These are phyloP conservation scores for Macaria liturata DNA, from an alignment of 2,888 invertebrate species.

Conservation along the genomic window DNA sequence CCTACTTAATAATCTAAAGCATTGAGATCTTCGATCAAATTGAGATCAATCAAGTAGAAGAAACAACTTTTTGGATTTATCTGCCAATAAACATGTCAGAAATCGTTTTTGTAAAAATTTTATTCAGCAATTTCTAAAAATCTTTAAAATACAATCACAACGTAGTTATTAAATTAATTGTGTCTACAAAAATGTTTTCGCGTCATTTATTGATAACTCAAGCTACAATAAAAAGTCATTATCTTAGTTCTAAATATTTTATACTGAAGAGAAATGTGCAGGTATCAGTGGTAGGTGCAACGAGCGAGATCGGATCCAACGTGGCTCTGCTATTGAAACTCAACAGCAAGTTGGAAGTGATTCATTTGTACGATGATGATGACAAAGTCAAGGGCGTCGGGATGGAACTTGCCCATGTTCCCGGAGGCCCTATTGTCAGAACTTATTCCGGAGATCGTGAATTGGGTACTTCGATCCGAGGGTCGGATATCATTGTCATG, in stretches of 20 bases:
- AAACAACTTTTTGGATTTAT: too few relatives aligned
- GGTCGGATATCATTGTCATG: constrained; percentile 55
- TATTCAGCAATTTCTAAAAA: too few relatives aligned
- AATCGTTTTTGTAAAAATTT: too few relatives aligned
- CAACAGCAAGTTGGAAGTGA: constrained; percentile 49
- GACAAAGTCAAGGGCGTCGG: constrained; percentile 50
- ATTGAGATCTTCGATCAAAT: too few relatives aligned
- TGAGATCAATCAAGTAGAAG: too few relatives aligned
- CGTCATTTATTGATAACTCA: constrained; percentile 17
- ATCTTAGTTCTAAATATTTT: constrained; percentile 13
- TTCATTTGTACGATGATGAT: constrained; percentile 58
- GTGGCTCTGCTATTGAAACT: constrained; percentile 57
- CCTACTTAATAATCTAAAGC: too few relatives aligned
- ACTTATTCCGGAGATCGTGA: constrained; percentile 43
- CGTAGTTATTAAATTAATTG: too few relatives aligned
- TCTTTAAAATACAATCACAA: too few relatives aligned
- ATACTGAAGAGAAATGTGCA: constrained; percentile 47
- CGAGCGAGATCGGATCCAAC: constrained; percentile 55
- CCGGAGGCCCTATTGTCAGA: constrained; percentile 48
- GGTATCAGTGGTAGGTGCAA: constrained; percentile 60
- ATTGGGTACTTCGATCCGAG: constrained; percentile 45
- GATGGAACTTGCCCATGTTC: constrained; percentile 52
- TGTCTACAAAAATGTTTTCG: constrained; percentile 19
- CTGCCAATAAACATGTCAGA: too few relatives aligned
- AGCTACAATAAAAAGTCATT: constrained; percentile 19